Conservation (phyloP, 2,888 invertebrate species). For the Sceliomorpha sp. region DNA sequence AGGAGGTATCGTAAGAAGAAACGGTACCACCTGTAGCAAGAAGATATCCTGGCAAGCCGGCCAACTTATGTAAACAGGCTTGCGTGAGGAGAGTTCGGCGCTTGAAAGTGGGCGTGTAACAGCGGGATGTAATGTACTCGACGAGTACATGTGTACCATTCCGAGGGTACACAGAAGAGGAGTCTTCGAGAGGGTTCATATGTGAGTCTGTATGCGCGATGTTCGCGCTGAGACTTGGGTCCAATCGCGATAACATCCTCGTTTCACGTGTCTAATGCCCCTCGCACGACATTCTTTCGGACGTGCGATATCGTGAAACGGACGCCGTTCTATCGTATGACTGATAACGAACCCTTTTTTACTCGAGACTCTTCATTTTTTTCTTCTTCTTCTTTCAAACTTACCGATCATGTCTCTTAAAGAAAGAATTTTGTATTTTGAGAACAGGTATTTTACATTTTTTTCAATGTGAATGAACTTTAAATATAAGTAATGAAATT, state of each 20-base stretch:
- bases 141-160: conserved; percentile 50
- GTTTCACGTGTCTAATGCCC: conserved; percentile 49
- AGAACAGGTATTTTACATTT: no score
- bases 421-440: no score
- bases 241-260: conserved; percentile 54
- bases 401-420: no score
- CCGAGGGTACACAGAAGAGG: conserved; percentile 45
- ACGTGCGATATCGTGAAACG: conserved; percentile 34
- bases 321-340: conserved; percentile 38
- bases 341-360: conserved; percentile 43
- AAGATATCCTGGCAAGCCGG: conserved; percentile 53
- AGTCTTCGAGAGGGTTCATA: conserved; percentile 40
- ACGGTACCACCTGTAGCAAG: conserved; percentile 67
- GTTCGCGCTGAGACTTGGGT: conserved; percentile 37
- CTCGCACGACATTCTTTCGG: conserved; percentile 38
- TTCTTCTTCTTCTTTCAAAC: conserved; percentile 4
- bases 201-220: conserved; percentile 28
- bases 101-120: conserved; percentile 60
- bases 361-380: conserved; percentile 6
- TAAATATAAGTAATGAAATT: no score
- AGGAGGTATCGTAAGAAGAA: conserved; percentile 26
- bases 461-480: no score
- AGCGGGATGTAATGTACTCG: conserved; percentile 64
- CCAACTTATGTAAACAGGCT: conserved; percentile 69
- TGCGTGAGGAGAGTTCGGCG: conserved; percentile 67